These are phyloP conservation scores for Orthosia cruda DNA, from an alignment of 2,888 invertebrate genomes.

Conservation along the genomic window DNA sequence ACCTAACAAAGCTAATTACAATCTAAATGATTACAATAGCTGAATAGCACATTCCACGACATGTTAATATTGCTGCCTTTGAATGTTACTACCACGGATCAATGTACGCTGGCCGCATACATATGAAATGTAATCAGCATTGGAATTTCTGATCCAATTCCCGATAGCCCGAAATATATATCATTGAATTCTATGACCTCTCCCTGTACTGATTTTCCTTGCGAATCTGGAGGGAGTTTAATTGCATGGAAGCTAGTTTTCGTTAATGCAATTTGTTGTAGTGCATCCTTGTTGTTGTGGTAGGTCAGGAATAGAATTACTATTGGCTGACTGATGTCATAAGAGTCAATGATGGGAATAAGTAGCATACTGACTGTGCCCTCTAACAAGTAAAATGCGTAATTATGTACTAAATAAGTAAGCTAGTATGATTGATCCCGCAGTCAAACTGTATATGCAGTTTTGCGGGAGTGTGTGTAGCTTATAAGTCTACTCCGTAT, in stretches of 20 bases:
- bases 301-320: neutral
- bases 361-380: too few relatives aligned
- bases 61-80: constrained; percentile 41
- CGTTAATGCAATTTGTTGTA: neutral
- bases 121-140: constrained; percentile 52
- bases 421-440: too few relatives aligned
- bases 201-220: neutral
- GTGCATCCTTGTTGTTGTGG: neutral
- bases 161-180: constrained; percentile 38
- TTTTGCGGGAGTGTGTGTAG: too few relatives aligned
- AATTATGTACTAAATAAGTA: too few relatives aligned
- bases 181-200: constrained; percentile 23
- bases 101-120: constrained; percentile 32
- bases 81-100: constrained; percentile 24
- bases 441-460: too few relatives aligned
- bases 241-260: constrained; percentile 1
- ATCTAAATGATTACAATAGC: constrained; percentile 48
- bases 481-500: too few relatives aligned
- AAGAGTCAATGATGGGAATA: too few relatives aligned
- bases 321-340: neutral
- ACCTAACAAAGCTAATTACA: constrained; percentile 28
- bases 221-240: neutral
- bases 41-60: constrained; percentile 43
- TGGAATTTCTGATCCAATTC: constrained; percentile 33
- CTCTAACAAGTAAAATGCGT: too few relatives aligned